Percentiles rank a stretch among this genome's conserved stretches.
These are phyloP conservation scores for Watsonalla cultraria DNA, from an alignment of 2,888 invertebrate species.

Conservation along the genomic window DNA sequence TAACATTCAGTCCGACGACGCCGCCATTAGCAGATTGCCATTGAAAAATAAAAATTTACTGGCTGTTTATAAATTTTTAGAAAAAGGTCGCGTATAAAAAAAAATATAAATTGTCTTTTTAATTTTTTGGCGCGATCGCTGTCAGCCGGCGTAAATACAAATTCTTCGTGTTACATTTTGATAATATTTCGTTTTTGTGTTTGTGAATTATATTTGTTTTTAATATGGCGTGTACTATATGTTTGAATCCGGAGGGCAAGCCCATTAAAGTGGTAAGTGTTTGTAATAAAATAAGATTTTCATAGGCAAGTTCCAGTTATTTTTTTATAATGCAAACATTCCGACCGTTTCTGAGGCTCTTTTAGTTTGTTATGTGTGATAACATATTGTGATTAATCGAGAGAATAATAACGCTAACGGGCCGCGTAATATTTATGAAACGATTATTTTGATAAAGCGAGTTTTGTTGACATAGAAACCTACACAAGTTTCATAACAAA, in stretches of 20 bases:
- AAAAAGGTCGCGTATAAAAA: constrained; percentile 12
- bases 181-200: constrained; percentile 10
- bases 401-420: no score
- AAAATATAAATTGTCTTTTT: constrained; percentile 7
- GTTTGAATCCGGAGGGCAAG: constrained; percentile 41
- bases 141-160: constrained; percentile 13
- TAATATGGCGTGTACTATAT: constrained; percentile 54
- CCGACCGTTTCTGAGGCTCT: no score
- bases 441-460: no score
- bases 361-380: no score
- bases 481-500: no score
- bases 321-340: no score
- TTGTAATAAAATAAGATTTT: background rate
- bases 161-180: constrained; percentile 11
- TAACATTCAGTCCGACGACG: constrained; percentile 5
- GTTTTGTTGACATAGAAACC: no score
- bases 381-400: no score
- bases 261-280: constrained; percentile 52
- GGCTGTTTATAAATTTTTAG: constrained; percentile 12
- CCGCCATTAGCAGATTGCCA: constrained; percentile 4
- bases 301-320: background rate
- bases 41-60: constrained; percentile 16
- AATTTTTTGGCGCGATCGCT: constrained; percentile 3
- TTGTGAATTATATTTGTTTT: constrained; percentile 14
- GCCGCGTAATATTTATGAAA: no score